Percentiles rank a stretch among this genome's conserved stretches.
Evolutionary conservation across 2,888 invertebrate genomes (phyloP).

Genomic region (Leptopilina drosophilae): DNA sequence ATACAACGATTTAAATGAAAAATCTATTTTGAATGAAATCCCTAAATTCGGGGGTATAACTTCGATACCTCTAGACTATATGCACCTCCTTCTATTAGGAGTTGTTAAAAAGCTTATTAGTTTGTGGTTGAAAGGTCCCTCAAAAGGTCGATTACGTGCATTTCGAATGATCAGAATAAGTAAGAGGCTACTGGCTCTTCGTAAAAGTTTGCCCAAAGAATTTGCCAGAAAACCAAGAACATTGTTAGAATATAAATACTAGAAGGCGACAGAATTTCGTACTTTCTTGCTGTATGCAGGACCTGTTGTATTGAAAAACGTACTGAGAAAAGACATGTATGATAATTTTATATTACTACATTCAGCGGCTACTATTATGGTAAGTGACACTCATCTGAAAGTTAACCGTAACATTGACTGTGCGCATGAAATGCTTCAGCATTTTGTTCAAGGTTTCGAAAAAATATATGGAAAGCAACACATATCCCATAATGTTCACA

Average conservation of each 20-base stretch:
- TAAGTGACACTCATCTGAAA: background rate
- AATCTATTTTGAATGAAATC: background rate
- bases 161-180: background rate
- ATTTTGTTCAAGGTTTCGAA: background rate
- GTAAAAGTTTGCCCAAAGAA: slow-evolving; percentile 3
- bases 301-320: background rate
- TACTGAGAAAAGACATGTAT: background rate
- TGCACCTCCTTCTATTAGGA: slow-evolving; percentile 42
- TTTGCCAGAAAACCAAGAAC: background rate
- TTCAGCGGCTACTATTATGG: background rate
- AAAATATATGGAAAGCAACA: slow-evolving; percentile 39
- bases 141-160: background rate
- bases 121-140: slow-evolving; percentile 42
- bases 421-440: background rate
- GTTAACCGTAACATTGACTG: background rate
- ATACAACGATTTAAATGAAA: background rate
- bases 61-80: slow-evolving; percentile 43
- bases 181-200: background rate
- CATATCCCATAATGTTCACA: slow-evolving; percentile 65
- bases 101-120: slow-evolving; percentile 37
- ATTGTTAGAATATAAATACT: background rate
- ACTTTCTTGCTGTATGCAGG: background rate
- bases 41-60: background rate
- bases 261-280: background rate
- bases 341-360: background rate